Base-by-base conservation (phyloP, 1,140 invertebrate species). In the Drosophila lacertosa region DNA sequence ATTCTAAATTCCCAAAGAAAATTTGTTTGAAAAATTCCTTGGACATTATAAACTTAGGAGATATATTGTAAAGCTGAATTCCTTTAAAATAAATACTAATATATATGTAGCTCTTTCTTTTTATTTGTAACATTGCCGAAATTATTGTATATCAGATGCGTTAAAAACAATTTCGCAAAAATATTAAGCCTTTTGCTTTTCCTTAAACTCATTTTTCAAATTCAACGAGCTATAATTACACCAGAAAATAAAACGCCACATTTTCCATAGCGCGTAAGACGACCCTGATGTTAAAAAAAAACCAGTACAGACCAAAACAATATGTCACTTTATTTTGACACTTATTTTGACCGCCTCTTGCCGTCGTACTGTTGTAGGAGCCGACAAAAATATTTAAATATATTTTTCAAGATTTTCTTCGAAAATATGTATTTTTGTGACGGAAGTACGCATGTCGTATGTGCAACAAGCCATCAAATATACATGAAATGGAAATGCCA, bases 401-500 rank as follows among this genome's bases (percentile, higher is more conserved):
- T 35, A 48, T 24, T 63, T 73, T 67, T 51, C 44, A 60, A 54
- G 58, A 63, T 78, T 76, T 84, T 84, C 67, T 48, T 7, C 60
- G 39, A 74, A 76, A 80, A 74, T 57, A 77, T 26, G 11, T 69
- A 69, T 73, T 20, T 59, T 39, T 18, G 37, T 65, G 76, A 74
- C 77, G 82, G 81, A 86, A 86, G 74, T 81, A 73, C 82, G 77
- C 82, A 82, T 88, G 68, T 84, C 68, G 51, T 20, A 15, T 35
- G 47, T 35, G 16, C 48, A 51, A 33, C 33, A 53, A 15, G n/a
- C 7, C 50, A 39, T 26, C 11, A 20, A 58, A 51, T 32, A 32
- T 48, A 9, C 6, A 7, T 6, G n/a, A 45, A 7, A n/a, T 39
- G 37, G 22, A 45, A 15, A 45, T 26, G 42, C 11, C 22, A 45